Evolutionary conservation across 2,113 vertebrate species (phyloP), one percentile per base, ranked within the genome.

Genomic region (Brienomyrus longianalis): DNA sequence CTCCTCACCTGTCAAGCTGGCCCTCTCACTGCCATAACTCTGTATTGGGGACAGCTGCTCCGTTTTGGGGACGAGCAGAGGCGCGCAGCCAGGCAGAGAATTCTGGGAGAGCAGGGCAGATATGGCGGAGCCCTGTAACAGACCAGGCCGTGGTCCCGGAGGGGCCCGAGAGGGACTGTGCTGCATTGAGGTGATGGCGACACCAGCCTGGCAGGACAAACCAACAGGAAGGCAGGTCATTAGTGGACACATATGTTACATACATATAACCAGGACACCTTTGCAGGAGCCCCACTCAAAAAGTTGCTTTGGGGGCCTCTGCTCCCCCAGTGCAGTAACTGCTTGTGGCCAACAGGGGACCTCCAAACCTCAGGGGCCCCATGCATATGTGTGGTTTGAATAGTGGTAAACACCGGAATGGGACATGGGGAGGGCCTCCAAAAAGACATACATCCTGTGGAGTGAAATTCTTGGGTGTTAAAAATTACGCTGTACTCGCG

Each of bases 31-130:
- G 56, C 90, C 23, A 0, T 95, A 96, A 21, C 93, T 92, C 0
- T 94, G 96, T 0, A 96, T 95, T 0, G 98, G 98, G 0, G 98
- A 99, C 0, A 98, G 95, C 27, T 94, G 95, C 93, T 99, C 98
- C 0, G 93, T 96, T 94, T 99, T 99, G 90, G 97, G 97, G 87
- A 96, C 90, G 23, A 97, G 92, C 66, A 95, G 94, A 3, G 92
- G 89, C 0, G 92, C 83, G 43, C 62, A 89, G 91, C 91, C 8
- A 93, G 86, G 86, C 31, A 93, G 54, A 3, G 93, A 87, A 86
- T 92, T 88, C 2, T 94, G 94, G 11, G 89, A 83, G 47, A 95
- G 93, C 23, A 95, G 92, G 43, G 93, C 89, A 0, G 95, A 93
- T 62, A 93, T 92, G 0, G 91, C 70, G 0, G 93, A 92, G 85